A percentile compares a stretch with the other conserved stretches of the same genome.
Evolutionary conservation across 2,888 invertebrate species (phyloP).

Genomic region (Carcina quercana): DNA sequence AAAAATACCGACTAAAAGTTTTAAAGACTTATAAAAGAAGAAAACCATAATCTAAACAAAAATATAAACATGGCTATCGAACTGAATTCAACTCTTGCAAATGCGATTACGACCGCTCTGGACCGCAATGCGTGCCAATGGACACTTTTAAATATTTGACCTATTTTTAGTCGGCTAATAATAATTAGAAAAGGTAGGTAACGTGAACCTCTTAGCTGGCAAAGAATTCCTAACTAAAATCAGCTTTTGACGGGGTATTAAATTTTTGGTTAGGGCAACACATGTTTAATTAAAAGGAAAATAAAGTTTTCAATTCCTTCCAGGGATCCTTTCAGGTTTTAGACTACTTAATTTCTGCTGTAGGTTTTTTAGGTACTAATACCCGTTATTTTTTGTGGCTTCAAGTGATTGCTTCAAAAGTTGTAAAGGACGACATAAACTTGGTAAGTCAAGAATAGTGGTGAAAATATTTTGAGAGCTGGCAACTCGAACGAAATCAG

Average conservation of each 20-base stretch:
- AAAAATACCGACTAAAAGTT: too few species aligned
- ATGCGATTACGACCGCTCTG: slow-evolving; percentile 50
- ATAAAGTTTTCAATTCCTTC: too few species aligned
- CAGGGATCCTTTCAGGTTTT: too few species aligned
- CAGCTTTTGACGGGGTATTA: slow-evolving; percentile 26
- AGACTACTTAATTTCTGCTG: neutral
- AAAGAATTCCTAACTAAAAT: slow-evolving; percentile 34
- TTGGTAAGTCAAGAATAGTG: slow-evolving; percentile 4
- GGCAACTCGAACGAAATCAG: slow-evolving; percentile 42
- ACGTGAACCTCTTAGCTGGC: slow-evolving; percentile 64
- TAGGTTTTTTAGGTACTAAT: neutral
- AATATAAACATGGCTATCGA: slow-evolving; percentile 21
- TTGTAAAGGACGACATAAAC: too few species aligned
- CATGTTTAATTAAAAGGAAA: slow-evolving; percentile 5
- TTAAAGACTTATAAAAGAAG: too few species aligned
- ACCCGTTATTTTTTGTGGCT: too few species aligned
- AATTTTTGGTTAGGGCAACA: slow-evolving; percentile 32
- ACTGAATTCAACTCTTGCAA: slow-evolving; percentile 31
- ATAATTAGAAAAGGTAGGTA: slow-evolving; percentile 69
- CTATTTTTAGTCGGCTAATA: slow-evolving; percentile 71
- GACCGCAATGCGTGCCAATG: slow-evolving; percentile 55
- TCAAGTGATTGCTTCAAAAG: too few species aligned
- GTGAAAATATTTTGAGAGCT: slow-evolving; percentile 22
- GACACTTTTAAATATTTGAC: slow-evolving; percentile 67
- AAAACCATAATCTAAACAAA: too few species aligned